Evolutionary conservation across 2,888 invertebrate species (phyloP).

Genomic region (Diaperis boleti): DNA sequence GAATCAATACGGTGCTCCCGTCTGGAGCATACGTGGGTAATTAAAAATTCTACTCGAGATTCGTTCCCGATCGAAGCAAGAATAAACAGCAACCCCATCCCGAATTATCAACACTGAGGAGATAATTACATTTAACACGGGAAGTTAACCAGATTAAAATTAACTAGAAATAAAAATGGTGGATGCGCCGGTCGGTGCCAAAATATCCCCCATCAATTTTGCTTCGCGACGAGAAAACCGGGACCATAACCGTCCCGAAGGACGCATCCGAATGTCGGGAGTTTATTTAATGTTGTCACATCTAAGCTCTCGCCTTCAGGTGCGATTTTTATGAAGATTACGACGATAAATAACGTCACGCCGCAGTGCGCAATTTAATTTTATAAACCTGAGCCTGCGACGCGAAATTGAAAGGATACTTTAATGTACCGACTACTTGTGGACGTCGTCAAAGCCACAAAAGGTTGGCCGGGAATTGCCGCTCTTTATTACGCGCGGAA

Average conservation of each 20-base stretch:
- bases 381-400: conserved; percentile 16
- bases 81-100: no score
- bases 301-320: conserved; percentile 8
- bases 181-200: no score
- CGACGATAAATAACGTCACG: conserved; percentile 25
- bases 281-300: background rate
- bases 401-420: conserved; percentile 25
- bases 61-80: background rate
- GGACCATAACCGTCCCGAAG: conserved; percentile 8
- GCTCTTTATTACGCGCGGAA: conserved; percentile 21
- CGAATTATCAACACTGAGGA: no score
- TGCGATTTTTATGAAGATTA: conserved; percentile 26
- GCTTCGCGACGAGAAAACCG: conserved; percentile 6
- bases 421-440: conserved; percentile 17
- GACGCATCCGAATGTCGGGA: background rate
- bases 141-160: no score
- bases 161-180: no score
- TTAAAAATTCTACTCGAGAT: conserved; percentile 11
- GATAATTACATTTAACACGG: no score
- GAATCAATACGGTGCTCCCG: conserved; percentile 26
- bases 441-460: conserved; percentile 18
- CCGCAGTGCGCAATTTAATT: conserved; percentile 33
- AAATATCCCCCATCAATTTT: no score
- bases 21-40: conserved; percentile 9
- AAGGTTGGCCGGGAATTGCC: conserved; percentile 6